Evolutionary conservation across 2,797 vertebrate genomes (phyloP).

Genomic region (Mico argentatus): DNA sequence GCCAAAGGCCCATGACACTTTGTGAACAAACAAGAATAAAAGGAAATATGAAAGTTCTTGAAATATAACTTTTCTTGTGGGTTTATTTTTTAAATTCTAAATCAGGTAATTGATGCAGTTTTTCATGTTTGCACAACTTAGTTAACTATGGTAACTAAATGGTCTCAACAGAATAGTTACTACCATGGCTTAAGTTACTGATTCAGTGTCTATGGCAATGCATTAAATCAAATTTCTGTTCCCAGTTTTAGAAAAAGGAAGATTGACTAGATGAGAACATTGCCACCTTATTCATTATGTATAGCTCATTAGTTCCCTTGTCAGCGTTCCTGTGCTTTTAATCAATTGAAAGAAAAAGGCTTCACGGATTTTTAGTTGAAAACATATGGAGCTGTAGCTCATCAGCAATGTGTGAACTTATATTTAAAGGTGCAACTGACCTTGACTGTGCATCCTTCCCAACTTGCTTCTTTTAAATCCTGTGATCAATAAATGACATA

Average conservation of each 20-base stretch:
- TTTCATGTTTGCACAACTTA: background rate
- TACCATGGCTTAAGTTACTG: background rate
- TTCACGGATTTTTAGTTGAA: slow-evolving; percentile 52
- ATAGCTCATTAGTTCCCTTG: slow-evolving; percentile 65
- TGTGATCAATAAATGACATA: slow-evolving; percentile 64
- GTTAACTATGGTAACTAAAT: background rate
- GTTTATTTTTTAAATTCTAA: background rate
- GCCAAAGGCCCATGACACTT: background rate
- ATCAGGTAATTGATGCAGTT: background rate
- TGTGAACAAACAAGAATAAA: background rate
- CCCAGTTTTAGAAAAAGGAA: slow-evolving; percentile 36
- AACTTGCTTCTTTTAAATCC: slow-evolving; percentile 20
- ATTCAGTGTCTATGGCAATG: slow-evolving; percentile 41
- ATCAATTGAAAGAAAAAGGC: slow-evolving; percentile 61
- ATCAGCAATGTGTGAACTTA: slow-evolving; percentile 37
- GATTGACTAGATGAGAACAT: slow-evolving; percentile 43
- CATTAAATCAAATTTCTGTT: slow-evolving; percentile 43
- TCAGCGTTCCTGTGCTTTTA: slow-evolving; percentile 71
- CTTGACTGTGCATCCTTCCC: slow-evolving; percentile 29
- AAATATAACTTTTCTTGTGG: background rate
- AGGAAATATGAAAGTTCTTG: background rate
- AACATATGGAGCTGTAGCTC: slow-evolving; percentile 27
- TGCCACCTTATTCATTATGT: slow-evolving; percentile 65
- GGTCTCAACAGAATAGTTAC: background rate
- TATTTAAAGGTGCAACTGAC: slow-evolving; percentile 46